Percentiles rank a stretch among this genome's conserved stretches.
phyloP scores from a whole-genome alignment of 2,113 vertebrate genomes.

The Cricetomys ansorgei region DNA sequence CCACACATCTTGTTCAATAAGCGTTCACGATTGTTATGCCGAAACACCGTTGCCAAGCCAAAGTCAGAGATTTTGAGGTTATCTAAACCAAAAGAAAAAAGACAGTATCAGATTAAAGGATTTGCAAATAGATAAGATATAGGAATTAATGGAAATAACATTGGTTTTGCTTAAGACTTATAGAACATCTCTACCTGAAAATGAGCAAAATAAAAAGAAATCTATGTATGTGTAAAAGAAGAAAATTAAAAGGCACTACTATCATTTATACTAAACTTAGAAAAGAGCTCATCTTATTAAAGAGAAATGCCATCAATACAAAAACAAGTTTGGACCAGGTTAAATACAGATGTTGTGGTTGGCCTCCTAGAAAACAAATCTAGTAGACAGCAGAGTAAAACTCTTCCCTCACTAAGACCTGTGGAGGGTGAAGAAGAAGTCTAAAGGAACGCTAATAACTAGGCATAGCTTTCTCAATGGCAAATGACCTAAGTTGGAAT shows the following conservation, averaged over 20 bases:
- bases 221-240: not conserved
- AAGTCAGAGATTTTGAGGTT: slow-evolving; percentile 98
- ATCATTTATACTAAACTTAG: not conserved
- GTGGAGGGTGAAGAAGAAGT: not conserved
- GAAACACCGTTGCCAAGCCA: slow-evolving; percentile 96
- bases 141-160: slow-evolving; percentile 25
- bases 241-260: slow-evolving; percentile 19
- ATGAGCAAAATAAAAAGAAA: slow-evolving; percentile 8
- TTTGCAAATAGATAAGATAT: not conserved
- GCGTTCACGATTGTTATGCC: slow-evolving; percentile 93
- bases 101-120: not conserved
- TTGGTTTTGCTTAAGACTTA: not conserved
- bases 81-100: slow-evolving; percentile 85
- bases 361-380: not conserved
- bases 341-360: not conserved
- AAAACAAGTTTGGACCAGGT: not conserved
- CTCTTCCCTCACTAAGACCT: not conserved
- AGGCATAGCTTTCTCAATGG: not conserved
- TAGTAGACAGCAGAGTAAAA: not conserved
- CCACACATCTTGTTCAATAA: slow-evolving; percentile 93
- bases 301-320: slow-evolving; percentile 14
- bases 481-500: not conserved
- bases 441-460: not conserved
- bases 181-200: slow-evolving; percentile 30
- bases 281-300: not conserved